These are phyloP conservation scores for Sycobia sp. DNA, from an alignment of 1,140 invertebrate species.

Conservation along the genomic window DNA sequence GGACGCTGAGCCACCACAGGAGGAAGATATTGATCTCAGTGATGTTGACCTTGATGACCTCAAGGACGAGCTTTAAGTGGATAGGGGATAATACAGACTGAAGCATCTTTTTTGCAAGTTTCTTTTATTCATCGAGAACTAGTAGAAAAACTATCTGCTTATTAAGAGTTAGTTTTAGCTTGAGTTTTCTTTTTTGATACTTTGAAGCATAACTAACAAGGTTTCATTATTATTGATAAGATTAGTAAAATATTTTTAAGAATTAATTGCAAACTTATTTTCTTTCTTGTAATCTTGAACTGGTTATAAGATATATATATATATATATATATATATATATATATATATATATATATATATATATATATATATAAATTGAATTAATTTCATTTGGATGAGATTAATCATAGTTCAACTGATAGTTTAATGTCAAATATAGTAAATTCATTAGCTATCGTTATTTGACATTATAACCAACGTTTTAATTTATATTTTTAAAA, in stretches of 20 bases:
- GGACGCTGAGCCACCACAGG: conserved; percentile 86
- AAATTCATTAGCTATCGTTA: no score
- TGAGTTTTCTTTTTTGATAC: neutral
- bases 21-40: conserved; percentile 92
- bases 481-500: no score
- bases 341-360: no score
- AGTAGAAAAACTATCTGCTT: neutral
- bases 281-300: neutral
- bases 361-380: no score
- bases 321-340: neutral
- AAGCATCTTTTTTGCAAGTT: neutral
- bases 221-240: neutral
- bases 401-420: no score
- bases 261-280: neutral
- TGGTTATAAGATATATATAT: no score
- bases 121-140: neutral
- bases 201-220: no score
- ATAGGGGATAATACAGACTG: conserved; percentile 11
- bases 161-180: neutral
- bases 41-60: conserved; percentile 87
- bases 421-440: no score
- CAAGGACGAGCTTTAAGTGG: conserved; percentile 79
- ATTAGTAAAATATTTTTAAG: neutral
- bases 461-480: no score
- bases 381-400: no score